Conservation (phyloP, 53 echinoderm and acorn worm genomes). For the Holothuria leucospilota region DNA sequence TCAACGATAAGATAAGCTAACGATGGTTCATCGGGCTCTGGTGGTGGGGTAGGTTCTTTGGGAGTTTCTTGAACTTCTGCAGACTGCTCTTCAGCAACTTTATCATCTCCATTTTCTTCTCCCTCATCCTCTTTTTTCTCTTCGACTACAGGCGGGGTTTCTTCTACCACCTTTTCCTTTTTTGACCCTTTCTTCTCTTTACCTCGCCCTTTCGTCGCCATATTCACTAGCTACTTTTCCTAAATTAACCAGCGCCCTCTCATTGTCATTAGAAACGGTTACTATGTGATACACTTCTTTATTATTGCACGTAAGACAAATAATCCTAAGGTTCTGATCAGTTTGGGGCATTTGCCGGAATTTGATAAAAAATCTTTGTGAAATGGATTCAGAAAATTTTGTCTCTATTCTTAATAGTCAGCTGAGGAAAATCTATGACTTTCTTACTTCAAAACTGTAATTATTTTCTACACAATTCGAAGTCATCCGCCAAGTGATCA, state of each 20-base stretch:
- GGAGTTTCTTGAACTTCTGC: constrained; percentile 77
- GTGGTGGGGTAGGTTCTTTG: constrained; percentile 91
- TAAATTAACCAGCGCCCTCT: constrained; percentile 8
- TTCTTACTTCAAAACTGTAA: too few relatives aligned
- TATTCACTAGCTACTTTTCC: constrained; percentile 41
- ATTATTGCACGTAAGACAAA: too few relatives aligned
- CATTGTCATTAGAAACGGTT: constrained; percentile 36
- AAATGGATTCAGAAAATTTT: too few relatives aligned
- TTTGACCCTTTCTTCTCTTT: constrained; percentile 93
- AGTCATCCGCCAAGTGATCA: too few relatives aligned
- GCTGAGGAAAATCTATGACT: too few relatives aligned
- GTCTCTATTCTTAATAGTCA: too few relatives aligned
- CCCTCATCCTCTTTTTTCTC: constrained; percentile 83
- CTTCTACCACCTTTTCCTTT: constrained; percentile 89
- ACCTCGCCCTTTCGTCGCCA: constrained; percentile 91
- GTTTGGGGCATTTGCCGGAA: too few relatives aligned
- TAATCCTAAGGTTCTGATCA: too few relatives aligned
- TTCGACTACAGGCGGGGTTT: constrained; percentile 79
- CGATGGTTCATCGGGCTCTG: constrained; percentile 94
- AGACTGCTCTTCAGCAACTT: constrained; percentile 67
- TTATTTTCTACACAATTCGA: too few relatives aligned
- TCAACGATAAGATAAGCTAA: constrained; percentile 95
- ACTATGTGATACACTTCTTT: neutral
- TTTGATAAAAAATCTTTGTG: too few relatives aligned
- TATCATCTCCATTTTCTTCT: constrained; percentile 83